These are phyloP conservation scores for Microtus richardsoni DNA, from an alignment of 2,113 vertebrate genomes.

Conservation along the genomic window DNA sequence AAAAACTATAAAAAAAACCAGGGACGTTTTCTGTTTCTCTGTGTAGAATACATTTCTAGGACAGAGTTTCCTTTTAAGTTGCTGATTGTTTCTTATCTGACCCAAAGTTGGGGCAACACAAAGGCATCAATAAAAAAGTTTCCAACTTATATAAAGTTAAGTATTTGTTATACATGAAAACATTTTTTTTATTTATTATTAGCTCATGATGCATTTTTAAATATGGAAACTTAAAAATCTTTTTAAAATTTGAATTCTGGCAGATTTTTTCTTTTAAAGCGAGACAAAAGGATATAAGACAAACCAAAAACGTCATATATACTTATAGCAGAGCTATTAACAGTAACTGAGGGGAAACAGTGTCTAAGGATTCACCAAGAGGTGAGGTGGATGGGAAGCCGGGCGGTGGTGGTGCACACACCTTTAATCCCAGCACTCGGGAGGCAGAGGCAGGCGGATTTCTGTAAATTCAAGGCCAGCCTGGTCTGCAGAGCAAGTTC, in stretches of 20 bases:
- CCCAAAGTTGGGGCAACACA: background rate
- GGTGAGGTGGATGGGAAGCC: background rate
- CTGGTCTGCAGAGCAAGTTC: background rate
- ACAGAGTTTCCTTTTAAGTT: background rate
- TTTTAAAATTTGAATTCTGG: background rate
- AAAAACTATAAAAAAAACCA: background rate
- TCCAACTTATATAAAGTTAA: conserved; percentile 27
- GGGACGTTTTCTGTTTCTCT: background rate
- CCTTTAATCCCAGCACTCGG: background rate
- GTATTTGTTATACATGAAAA: background rate
- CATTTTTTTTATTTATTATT: background rate
- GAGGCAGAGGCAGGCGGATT: background rate
- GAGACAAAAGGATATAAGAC: background rate
- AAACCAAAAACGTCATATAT: background rate
- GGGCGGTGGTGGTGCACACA: background rate
- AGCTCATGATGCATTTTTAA: conserved; percentile 3
- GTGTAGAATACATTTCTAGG: background rate
- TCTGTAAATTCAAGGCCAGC: background rate
- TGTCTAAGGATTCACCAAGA: background rate
- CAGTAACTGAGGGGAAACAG: background rate
- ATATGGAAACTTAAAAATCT: background rate
- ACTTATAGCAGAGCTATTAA: background rate
- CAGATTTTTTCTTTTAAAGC: background rate
- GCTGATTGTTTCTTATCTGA: conserved; percentile 8
- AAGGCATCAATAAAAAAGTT: background rate